Evolutionary conservation across 2,113 vertebrate species (phyloP).

Genomic region (Cygnus atratus): DNA sequence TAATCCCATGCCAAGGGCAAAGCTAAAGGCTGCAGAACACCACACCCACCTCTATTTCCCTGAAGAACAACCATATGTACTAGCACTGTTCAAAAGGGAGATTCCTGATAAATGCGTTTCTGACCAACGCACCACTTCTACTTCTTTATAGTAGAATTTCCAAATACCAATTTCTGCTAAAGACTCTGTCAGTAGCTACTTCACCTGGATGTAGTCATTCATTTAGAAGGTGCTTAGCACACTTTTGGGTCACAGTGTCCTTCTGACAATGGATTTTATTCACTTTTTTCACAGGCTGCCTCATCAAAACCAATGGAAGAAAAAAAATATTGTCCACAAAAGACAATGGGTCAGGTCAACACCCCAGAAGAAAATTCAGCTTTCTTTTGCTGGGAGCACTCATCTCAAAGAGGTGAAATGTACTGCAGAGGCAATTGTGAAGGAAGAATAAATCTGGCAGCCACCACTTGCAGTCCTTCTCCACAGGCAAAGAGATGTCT

Average conservation of each 20-base stretch:
- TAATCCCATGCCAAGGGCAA: background rate
- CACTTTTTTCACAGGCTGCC: background rate
- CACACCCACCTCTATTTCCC: background rate
- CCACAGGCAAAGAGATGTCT: background rate
- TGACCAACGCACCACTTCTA: background rate
- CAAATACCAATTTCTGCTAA: background rate
- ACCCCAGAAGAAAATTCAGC: background rate
- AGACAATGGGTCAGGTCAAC: background rate
- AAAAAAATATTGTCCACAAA: background rate
- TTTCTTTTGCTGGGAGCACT: background rate
- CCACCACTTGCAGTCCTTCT: background rate
- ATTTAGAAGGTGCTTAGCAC: background rate
- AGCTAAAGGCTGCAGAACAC: background rate
- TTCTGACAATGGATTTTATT: background rate
- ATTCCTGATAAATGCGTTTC: background rate
- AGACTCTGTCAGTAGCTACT: background rate
- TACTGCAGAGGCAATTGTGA: background rate
- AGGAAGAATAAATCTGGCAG: background rate
- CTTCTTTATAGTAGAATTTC: background rate
- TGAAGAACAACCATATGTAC: background rate
- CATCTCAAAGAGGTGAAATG: background rate
- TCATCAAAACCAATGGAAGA: background rate
- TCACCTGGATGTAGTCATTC: background rate
- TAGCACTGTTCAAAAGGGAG: background rate
- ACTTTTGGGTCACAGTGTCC: background rate